phyloP scores from a whole-genome alignment of 2,888 invertebrate genomes.

The Rhamnusium bicolor region DNA sequence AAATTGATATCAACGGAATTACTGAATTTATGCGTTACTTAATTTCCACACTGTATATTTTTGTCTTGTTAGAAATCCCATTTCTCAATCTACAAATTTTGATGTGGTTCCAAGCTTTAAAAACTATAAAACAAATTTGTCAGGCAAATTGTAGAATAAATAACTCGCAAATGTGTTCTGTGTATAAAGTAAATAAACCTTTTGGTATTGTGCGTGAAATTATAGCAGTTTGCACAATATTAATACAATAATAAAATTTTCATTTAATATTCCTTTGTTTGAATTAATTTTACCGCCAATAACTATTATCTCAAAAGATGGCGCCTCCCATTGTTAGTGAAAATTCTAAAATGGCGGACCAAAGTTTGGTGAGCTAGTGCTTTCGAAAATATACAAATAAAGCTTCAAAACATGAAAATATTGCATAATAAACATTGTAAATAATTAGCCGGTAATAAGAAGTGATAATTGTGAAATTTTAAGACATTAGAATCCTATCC shows the following conservation, averaged over 20 bases:
- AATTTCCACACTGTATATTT: too few species aligned
- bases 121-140: too few species aligned
- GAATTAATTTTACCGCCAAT: constrained; percentile 60
- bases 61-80: too few species aligned
- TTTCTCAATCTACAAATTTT: too few species aligned
- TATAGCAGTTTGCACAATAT: not conserved
- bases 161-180: too few species aligned
- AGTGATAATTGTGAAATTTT: constrained; percentile 39
- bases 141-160: too few species aligned
- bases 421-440: constrained; percentile 43
- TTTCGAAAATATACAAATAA: constrained; percentile 64
- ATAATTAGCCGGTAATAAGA: constrained; percentile 40
- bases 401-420: constrained; percentile 50
- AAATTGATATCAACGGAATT: too few species aligned
- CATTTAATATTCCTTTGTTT: not conserved
- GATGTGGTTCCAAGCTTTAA: too few species aligned
- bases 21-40: too few species aligned
- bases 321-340: constrained; percentile 78
- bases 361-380: constrained; percentile 77
- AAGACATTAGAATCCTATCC: constrained; percentile 43
- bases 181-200: too few species aligned
- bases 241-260: not conserved
- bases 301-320: constrained; percentile 73
- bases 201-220: not conserved
- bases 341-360: constrained; percentile 79